These are phyloP conservation scores for Ariopsis seemanni DNA, from an alignment of 2,113 vertebrate genomes.

Conservation along the genomic window DNA sequence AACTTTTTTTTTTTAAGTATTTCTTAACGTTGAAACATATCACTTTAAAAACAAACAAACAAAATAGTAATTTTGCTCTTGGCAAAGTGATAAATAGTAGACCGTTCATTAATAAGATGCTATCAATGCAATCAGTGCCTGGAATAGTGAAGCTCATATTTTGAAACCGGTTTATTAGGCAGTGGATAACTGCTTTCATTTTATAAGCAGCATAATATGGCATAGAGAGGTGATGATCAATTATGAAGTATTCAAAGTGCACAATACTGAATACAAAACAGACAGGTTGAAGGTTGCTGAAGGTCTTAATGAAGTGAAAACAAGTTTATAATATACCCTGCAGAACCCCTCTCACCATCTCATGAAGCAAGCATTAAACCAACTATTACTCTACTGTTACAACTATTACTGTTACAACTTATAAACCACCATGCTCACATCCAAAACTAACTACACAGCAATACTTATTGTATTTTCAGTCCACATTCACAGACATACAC, in stretches of 20 bases:
- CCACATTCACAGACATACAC: too few species aligned
- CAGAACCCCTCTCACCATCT: too few species aligned
- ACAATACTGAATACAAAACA: constrained; percentile 8
- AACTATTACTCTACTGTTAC: too few species aligned
- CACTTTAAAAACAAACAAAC: too few species aligned
- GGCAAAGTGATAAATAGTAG: neutral
- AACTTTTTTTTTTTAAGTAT: too few species aligned
- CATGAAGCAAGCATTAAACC: too few species aligned
- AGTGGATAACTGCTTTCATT: neutral
- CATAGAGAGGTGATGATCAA: neutral
- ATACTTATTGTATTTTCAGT: too few species aligned
- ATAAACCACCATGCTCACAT: too few species aligned
- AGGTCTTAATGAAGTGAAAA: neutral
- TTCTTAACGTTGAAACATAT: too few species aligned
- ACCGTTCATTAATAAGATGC: neutral
- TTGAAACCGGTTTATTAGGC: constrained; percentile 27
- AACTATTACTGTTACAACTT: neutral
- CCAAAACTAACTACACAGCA: too few species aligned
- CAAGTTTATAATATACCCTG: too few species aligned
- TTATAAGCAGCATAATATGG: neutral
- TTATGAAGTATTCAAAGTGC: neutral
- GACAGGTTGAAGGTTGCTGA: neutral
- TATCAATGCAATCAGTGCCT: constrained; percentile 6
- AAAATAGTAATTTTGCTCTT: neutral
- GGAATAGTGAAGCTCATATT: constrained; percentile 11